phyloP scores from a whole-genome alignment of 1,140 invertebrate genomes.

The Dendrolimus punctatus region DNA sequence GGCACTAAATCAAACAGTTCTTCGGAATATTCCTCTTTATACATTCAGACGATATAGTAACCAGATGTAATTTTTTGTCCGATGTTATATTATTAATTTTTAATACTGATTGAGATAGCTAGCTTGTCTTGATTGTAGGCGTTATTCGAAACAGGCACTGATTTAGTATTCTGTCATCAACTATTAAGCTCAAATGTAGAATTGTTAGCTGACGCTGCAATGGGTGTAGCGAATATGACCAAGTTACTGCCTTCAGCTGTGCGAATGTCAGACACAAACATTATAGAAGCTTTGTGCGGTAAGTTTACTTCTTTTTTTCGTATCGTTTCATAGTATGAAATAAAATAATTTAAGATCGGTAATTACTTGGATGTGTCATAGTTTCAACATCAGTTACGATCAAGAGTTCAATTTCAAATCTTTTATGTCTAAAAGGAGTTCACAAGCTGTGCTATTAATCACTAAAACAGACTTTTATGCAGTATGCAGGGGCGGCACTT shows the following conservation, averaged over 20 bases:
- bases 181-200: constrained; percentile 46
- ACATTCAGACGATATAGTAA: too few species aligned
- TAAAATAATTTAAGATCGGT: neutral
- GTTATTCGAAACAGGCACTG: constrained; percentile 48
- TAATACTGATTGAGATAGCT: too few species aligned
- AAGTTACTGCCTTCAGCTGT: constrained; percentile 46
- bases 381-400: too few species aligned
- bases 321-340: neutral
- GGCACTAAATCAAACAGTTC: too few species aligned
- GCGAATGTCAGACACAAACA: constrained; percentile 55
- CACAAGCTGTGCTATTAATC: too few species aligned
- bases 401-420: too few species aligned
- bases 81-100: neutral
- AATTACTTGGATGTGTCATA: too few species aligned
- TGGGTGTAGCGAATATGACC: constrained; percentile 62
- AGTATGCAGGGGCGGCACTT: too few species aligned
- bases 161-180: constrained; percentile 57
- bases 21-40: too few species aligned
- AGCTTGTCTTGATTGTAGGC: constrained; percentile 33
- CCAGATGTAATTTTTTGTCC: too few species aligned
- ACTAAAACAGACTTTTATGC: too few species aligned
- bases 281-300: constrained; percentile 57
- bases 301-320: constrained; percentile 7
- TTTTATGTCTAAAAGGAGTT: too few species aligned
- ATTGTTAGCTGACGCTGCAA: constrained; percentile 48